These are phyloP conservation scores for Antheraea assamensis DNA, from an alignment of 2,888 invertebrate species.

Conservation along the genomic window DNA sequence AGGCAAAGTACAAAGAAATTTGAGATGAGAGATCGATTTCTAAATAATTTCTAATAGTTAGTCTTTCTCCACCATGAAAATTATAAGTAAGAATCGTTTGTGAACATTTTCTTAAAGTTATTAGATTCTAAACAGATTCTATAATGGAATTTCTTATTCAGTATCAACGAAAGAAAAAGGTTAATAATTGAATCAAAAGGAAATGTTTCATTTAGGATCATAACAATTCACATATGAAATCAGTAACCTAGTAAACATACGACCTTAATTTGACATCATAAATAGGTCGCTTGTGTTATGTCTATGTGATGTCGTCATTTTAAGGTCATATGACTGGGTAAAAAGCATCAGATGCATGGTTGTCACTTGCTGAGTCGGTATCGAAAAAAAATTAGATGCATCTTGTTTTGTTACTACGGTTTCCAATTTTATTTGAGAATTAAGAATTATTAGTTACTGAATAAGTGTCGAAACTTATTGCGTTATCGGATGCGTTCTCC, in stretches of 20 bases:
- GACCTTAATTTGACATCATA: too few relatives aligned
- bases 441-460: neutral
- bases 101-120: neutral
- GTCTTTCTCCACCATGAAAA: neutral
- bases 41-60: neutral
- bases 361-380: neutral
- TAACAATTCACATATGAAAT: neutral
- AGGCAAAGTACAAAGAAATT: neutral
- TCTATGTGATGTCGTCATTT: too few relatives aligned
- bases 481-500: neutral
- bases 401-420: neutral
- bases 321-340: too few relatives aligned
- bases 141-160: neutral
- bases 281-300: too few relatives aligned
- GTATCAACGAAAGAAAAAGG: neutral
- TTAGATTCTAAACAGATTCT: neutral
- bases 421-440: neutral
- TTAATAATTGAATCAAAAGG: too few relatives aligned
- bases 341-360: neutral
- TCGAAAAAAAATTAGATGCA: neutral
- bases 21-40: neutral
- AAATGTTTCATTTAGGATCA: neutral
- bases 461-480: neutral
- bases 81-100: neutral
- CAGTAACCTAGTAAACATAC: too few relatives aligned